Base-by-base conservation (phyloP, 2,113 vertebrate species). In the Gobiocypris rarus region DNA sequence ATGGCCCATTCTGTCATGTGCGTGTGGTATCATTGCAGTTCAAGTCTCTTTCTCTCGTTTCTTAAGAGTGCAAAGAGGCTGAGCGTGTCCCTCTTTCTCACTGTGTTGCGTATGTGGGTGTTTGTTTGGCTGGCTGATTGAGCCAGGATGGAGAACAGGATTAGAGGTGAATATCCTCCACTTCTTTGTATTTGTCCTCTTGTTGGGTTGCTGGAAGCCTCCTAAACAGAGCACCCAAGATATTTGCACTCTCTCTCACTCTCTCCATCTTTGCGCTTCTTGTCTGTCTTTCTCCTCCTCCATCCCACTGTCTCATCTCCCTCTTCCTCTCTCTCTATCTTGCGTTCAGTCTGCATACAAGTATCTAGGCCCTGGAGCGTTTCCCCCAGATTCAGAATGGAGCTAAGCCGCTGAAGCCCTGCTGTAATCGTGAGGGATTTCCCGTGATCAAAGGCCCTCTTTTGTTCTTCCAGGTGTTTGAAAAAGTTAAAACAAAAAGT, bases 401-500 rank as follows among this genome's bases (percentile, higher is more conserved):
- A 82, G 78, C 87, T 86, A 88, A 89, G 89, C 80, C 41, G 10
- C 28, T 56, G 87, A 88, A 92, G 90, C 89, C 84, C 77, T 81
- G 90, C 88, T 87, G 87, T 87, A 86, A 89, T 91, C 90, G 89
- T 88, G 89, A 92, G 91, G 91, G 92, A 93, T 94, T 94, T 93
- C 91, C 90, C 83, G 71, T 91, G 91, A 95, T 94, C 94, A 94
- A 94, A 94, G 93, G 86, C 84, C 79, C 89, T 91, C 92, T 93
- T 94, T 94, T 93, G 92, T 94, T 93, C 89, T 92, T 91, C 92
- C 92, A 93, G 93, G 93, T 94, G 93, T 93, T 92, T 85, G 73
- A 90, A 91, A 92, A 92, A 94, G 91, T 93, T 90, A 87, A 91
- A 92, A 92, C 90, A 91, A 90, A 92, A 90, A 87, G 85, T 65